These are phyloP conservation scores for Limnothrissa miodon DNA, from an alignment of 2,113 vertebrate species.

Conservation along the genomic window DNA sequence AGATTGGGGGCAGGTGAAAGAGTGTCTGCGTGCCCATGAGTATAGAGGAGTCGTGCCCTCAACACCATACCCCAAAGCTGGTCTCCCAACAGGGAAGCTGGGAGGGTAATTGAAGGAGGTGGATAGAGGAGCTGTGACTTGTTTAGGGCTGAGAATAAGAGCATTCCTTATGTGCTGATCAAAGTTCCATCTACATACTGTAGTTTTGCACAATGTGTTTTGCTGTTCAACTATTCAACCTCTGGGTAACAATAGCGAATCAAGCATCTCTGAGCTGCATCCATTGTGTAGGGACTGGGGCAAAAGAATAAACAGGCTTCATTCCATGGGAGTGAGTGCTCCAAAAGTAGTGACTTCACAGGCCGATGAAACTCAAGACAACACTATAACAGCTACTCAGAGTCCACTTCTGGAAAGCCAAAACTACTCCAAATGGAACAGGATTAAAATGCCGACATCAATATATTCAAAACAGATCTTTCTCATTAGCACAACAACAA, in stretches of 20 bases:
- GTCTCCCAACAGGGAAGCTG: not conserved
- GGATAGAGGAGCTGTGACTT: not conserved
- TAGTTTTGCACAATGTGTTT: no score
- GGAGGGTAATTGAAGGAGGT: not conserved
- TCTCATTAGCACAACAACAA: not conserved
- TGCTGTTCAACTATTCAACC: not conserved
- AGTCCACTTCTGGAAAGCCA: not conserved
- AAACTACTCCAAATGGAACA: not conserved
- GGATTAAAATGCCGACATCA: not conserved
- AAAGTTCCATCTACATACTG: not conserved
- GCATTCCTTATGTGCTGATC: not conserved
- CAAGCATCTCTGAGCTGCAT: not conserved
- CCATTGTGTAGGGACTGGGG: not conserved
- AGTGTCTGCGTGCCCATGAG: conserved; percentile 35
- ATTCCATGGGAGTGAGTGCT: not conserved
- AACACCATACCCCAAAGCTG: not conserved
- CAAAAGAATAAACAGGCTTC: not conserved
- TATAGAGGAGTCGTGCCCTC: conserved; percentile 34
- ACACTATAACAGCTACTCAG: not conserved
- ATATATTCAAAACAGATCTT: not conserved
- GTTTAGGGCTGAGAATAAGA: not conserved
- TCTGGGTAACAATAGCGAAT: not conserved
- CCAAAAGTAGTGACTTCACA: no score
- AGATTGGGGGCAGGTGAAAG: conserved; percentile 27
- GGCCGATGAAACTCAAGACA: not conserved